Percentiles rank a stretch among this genome's conserved stretches.
These are phyloP conservation scores for Dasysyrphus tricinctus DNA, from an alignment of 2,888 invertebrate genomes.

Conservation along the genomic window DNA sequence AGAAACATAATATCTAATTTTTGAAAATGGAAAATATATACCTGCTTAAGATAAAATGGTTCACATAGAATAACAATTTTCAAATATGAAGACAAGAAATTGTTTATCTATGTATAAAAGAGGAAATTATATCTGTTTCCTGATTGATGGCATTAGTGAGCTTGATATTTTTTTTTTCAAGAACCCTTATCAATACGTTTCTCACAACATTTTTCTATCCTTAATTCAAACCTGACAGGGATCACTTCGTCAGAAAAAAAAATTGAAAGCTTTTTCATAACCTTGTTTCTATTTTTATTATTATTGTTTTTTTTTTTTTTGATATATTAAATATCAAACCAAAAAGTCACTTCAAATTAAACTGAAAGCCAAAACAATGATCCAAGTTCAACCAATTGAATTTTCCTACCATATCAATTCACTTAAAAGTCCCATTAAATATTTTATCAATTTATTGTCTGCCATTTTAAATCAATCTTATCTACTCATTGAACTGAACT, in stretches of 20 bases:
- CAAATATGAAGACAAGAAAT: neutral
- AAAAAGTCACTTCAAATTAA: constrained; percentile 14
- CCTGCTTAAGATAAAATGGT: no score
- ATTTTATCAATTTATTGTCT: constrained; percentile 78
- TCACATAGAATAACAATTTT: no score
- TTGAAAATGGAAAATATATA: no score
- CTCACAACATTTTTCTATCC: neutral
- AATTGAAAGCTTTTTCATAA: constrained; percentile 6
- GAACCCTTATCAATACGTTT: neutral
- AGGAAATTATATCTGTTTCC: no score
- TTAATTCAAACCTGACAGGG: neutral
- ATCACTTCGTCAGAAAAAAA: neutral
- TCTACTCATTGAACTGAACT: constrained; percentile 65
- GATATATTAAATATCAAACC: neutral
- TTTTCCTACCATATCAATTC: constrained; percentile 50
- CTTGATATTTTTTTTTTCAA: neutral
- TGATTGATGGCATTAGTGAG: constrained; percentile 1
- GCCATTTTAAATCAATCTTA: constrained; percentile 68
- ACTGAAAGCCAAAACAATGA: constrained; percentile 21
- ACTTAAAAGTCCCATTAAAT: constrained; percentile 77
- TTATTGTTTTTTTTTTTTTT: neutral
- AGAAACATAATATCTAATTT: no score
- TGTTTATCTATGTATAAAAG: neutral
- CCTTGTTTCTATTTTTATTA: neutral
- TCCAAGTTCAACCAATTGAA: constrained; percentile 30